These are phyloP conservation scores for Mythimna albipuncta DNA, from an alignment of 2,888 invertebrate genomes.

Conservation along the genomic window DNA sequence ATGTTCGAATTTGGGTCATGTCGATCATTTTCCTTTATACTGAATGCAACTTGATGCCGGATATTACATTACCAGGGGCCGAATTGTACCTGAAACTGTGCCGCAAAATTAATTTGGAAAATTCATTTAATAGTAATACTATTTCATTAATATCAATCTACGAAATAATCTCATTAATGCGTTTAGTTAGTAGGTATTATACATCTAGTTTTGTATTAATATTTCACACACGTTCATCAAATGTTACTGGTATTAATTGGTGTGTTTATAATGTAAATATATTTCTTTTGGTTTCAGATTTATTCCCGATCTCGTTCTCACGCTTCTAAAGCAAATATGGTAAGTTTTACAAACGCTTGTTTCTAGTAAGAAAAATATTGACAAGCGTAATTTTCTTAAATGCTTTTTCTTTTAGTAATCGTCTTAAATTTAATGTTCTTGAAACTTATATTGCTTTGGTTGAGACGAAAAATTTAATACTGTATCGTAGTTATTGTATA, in stretches of 20 bases:
- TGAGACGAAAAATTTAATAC: not conserved
- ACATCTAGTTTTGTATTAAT: conserved; percentile 14
- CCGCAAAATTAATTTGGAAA: conserved; percentile 40
- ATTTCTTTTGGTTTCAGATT: conserved; percentile 66
- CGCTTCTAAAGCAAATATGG: conserved; percentile 63
- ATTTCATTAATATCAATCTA: conserved; percentile 30
- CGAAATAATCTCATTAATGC: conserved; percentile 2
- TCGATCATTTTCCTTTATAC: conserved; percentile 72
- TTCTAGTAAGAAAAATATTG: not conserved
- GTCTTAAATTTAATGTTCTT: conserved; percentile 7
- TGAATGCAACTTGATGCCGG: conserved; percentile 68
- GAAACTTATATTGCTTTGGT: not conserved
- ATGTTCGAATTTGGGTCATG: conserved; percentile 77
- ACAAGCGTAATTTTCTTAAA: not conserved
- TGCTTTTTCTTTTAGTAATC: not conserved
- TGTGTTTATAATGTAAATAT: not conserved
- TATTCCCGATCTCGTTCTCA: conserved; percentile 44
- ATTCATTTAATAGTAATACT: conserved; percentile 26
- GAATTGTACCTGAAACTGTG: conserved; percentile 52
- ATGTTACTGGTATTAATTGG: conserved; percentile 40
- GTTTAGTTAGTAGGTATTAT: conserved; percentile 7
- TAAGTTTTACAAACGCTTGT: conserved; percentile 52
- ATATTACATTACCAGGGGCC: conserved; percentile 71
- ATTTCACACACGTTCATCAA: conserved; percentile 11
- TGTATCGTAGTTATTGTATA: not conserved